Evolutionary conservation across 2,113 vertebrate species (phyloP), one percentile per base, ranked within the genome.

Genomic region (Seriola aureovittata): DNA sequence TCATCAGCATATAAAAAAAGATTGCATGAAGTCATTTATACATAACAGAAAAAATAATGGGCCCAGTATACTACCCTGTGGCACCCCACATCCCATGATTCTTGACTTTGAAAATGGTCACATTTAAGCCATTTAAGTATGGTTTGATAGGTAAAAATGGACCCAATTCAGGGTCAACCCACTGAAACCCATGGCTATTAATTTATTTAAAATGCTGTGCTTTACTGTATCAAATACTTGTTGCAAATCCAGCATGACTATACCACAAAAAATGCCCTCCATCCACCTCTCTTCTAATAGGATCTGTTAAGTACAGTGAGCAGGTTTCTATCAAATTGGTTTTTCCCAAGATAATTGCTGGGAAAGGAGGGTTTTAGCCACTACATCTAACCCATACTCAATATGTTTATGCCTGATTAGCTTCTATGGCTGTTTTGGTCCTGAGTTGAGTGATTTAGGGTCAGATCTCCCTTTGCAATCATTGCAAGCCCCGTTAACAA

Each of bases 61-160:
- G 19, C 11, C 63, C 21, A 23, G 63, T 23, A 44, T 25, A 65
- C 11, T 65, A 25, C 12, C 40, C n/a, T 65, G 21, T 65, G 38
- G 63, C 63, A 65, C 7, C 63, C 12, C 38, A 25, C 4, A 42
- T 65, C 62, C n/a, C 62, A 65, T 65, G 62, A 65, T 64, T n/a
- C 19, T 12, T 40, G 19, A 64, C 62, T 13, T 8, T 42, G 36
- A 36, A 36, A 42, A 64, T 42, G 38, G 38, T 25, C 21, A 5
- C 36, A 40, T 40, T 40, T 12, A 64, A 8, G 8, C 7, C 10
- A 65, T 23, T 25, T 65, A 6, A 44, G 2, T 19, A 29, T 3
- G 13, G 29, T 67, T 17, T 48, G 23, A 48, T 46, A 3, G 21
- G n/a, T 29, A 36, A 5, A 5, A 36, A 36, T 36, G 34, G 21